Base-by-base conservation (phyloP, 2,113 vertebrate species). In the Apeltes quadracus region DNA sequence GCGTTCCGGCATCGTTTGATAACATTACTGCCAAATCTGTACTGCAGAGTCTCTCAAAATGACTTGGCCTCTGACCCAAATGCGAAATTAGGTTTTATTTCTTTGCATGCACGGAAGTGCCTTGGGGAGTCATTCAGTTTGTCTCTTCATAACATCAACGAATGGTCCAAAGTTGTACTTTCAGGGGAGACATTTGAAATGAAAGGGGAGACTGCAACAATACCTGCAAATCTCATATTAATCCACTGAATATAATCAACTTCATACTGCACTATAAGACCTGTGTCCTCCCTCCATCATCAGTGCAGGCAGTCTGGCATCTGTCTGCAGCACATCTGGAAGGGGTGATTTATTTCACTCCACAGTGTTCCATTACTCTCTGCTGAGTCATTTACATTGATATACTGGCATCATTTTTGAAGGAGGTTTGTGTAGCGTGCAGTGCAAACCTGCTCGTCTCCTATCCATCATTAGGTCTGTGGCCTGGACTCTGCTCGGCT, bases 281-380 rank as follows among this genome's bases (percentile, higher is more conserved):
- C 16, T 12, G 32, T 65, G 29, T 63, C 41, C 66, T n/a, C 55
- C 22, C 44, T 72, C 32, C 41, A 55, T 76, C 53, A 43, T 55
- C 69, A 55, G 44, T 20, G 1, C 44, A 75, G 56, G 1, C 44
- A 32, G 34, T 69, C 66, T 61, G 71, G 69, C 61, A 72, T 72
- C 50, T 73, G 53, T 74, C 69, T 53, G n/a, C 61, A 75, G 44
- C n/a, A 36, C 61, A 84, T 82, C 44, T 78, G 72, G 66, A 79
- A 66, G 22, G 2, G 59, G 39, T 23, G 27, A 61, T 63, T 72
- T 39, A 44, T 61, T 80, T 76, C 68, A 61, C 67, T 51, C 41
- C 39, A 14, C 12, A 53, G 39, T 39, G 11, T 44, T 68, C 73
- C 59, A 20, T 76, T 58, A 18, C 74, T 76, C 53, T 79, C 61